Percentiles rank a stretch among this genome's conserved stretches.
Evolutionary conservation across 2,113 vertebrate genomes (phyloP).

Genomic region (Anoura caudifer): DNA sequence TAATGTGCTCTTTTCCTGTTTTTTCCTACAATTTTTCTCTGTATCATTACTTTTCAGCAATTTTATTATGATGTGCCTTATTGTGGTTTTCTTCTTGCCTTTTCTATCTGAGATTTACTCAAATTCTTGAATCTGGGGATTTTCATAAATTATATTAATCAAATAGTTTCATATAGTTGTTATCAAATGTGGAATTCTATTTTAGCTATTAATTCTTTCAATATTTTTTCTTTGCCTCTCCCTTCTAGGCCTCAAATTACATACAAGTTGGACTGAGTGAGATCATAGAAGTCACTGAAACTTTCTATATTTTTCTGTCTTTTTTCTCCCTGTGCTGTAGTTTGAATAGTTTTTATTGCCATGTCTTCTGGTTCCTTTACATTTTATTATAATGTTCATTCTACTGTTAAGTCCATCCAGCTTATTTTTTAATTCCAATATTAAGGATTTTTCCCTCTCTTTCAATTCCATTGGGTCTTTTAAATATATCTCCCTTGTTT

Average conservation of each 20-base stretch:
- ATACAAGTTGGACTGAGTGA: not conserved
- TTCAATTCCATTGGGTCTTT: not conserved
- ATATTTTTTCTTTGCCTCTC: not conserved
- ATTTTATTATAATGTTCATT: not conserved
- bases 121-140: not conserved
- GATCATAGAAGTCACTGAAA: not conserved
- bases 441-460: not conserved
- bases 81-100: not conserved
- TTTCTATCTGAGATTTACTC: not conserved
- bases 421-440: slow-evolving; percentile 16
- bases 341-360: not conserved
- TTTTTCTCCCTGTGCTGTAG: not conserved
- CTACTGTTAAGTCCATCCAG: not conserved
- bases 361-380: not conserved
- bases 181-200: not conserved
- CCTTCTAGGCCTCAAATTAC: not conserved
- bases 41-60: not conserved
- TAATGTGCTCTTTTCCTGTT: not conserved
- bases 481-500: not conserved
- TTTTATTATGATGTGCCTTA: not conserved
- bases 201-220: not conserved
- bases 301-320: not conserved
- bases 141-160: not conserved
- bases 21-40: not conserved
- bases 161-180: not conserved